phyloP scores from a whole-genome alignment of 1,140 invertebrate genomes.

The Holcopasites calliopsidis region DNA sequence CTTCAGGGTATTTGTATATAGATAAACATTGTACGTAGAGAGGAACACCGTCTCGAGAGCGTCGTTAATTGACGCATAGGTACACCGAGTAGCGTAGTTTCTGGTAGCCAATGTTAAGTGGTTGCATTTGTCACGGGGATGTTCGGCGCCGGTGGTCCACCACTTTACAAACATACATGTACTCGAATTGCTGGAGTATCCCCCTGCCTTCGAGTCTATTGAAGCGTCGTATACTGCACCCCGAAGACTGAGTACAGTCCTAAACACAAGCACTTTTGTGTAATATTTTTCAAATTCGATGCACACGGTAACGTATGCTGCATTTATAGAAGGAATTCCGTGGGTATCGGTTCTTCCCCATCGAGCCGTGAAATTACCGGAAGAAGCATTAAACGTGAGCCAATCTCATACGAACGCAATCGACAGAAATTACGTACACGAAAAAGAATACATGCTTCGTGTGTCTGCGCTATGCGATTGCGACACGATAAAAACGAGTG shows the following conservation, averaged over 20 bases:
- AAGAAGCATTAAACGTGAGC: constrained; percentile 42
- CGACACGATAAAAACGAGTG: neutral
- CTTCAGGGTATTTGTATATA: too few relatives aligned
- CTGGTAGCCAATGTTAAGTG: constrained; percentile 29
- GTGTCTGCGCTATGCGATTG: too few relatives aligned
- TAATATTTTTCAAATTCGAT: too few relatives aligned
- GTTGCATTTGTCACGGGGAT: constrained; percentile 45
- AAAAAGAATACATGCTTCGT: too few relatives aligned
- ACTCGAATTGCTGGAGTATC: constrained; percentile 23
- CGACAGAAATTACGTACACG: neutral
- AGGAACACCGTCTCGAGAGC: too few relatives aligned
- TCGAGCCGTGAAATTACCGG: constrained; percentile 63
- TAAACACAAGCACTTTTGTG: too few relatives aligned
- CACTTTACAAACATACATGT: constrained; percentile 44
- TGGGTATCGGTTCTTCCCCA: constrained; percentile 48
- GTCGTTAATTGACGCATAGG: neutral
- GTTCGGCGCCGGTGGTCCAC: constrained; percentile 28
- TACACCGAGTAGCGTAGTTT: neutral
- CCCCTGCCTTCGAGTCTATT: neutral
- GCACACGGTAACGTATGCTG: neutral
- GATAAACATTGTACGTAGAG: too few relatives aligned
- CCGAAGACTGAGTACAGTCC: neutral
- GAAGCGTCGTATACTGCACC: neutral
- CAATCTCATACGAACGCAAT: neutral
- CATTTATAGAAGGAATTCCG: constrained; percentile 57